Percentiles rank a stretch among this genome's conserved stretches.
Conservation (phyloP, 2,888 invertebrate genomes). For the Lithophane leautieri region DNA sequence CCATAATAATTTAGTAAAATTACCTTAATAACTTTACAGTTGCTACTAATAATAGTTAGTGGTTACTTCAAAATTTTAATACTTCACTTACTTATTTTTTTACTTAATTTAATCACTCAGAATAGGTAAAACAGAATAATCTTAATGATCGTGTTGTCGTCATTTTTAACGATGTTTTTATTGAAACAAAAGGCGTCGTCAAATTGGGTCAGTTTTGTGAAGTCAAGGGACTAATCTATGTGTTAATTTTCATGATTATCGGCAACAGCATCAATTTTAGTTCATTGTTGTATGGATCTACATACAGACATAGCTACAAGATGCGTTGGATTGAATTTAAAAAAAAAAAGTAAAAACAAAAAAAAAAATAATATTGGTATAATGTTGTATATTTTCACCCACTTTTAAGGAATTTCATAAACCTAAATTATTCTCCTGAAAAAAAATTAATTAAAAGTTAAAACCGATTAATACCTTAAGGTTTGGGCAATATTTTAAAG, state of each 20-base stretch:
- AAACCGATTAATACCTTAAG: conserved; percentile 24
- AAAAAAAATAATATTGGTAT: too few species aligned
- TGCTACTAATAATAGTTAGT: conserved; percentile 15
- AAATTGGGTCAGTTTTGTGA: conserved; percentile 22
- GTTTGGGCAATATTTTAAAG: conserved; percentile 32
- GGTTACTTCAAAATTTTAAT: background rate
- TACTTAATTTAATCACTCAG: background rate
- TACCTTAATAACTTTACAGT: background rate
- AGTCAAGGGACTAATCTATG: conserved; percentile 28
- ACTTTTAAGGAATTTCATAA: background rate
- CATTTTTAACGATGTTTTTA: conserved; percentile 18
- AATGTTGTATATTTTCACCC: background rate
- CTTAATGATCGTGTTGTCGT: conserved; percentile 11
- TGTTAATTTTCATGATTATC: conserved; percentile 19
- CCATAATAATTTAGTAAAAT: background rate
- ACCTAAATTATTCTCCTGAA: conserved; percentile 3
- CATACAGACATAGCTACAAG: background rate
- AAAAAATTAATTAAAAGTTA: conserved; percentile 29
- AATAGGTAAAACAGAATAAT: conserved; percentile 17
- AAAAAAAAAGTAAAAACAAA: too few species aligned
- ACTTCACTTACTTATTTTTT: too few species aligned
- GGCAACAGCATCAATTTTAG: conserved; percentile 13
- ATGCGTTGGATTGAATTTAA: background rate
- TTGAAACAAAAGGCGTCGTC: conserved; percentile 27
- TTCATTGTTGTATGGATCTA: conserved; percentile 1